Percentiles rank a stretch among this genome's conserved stretches.
Evolutionary conservation across 2,888 invertebrate species (phyloP).

Genomic region (Apamea crenata): DNA sequence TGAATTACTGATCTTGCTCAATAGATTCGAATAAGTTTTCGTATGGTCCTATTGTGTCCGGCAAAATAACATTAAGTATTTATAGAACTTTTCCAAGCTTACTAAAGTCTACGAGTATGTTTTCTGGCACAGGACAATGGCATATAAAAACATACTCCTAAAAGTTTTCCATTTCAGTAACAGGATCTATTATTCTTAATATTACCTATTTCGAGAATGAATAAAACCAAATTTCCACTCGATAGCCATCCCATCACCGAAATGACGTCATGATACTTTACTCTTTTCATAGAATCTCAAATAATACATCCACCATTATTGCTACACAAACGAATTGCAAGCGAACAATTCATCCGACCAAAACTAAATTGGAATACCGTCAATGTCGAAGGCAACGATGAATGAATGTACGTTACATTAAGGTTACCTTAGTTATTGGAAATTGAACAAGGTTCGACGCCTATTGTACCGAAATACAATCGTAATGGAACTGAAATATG

Average conservation of each 20-base stretch:
- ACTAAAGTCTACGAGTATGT: neutral
- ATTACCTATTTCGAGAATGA: conserved; percentile 7
- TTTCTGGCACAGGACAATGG: neutral
- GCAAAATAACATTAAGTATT: conserved; percentile 4
- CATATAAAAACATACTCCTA: neutral
- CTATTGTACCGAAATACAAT: conserved; percentile 71
- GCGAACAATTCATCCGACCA: conserved; percentile 55
- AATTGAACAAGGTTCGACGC: conserved; percentile 67
- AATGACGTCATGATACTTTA: conserved; percentile 53
- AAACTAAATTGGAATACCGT: conserved; percentile 63
- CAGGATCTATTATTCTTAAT: neutral
- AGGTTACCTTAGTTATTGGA: conserved; percentile 67
- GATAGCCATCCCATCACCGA: conserved; percentile 28
- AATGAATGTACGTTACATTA: conserved; percentile 63
- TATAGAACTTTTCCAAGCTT: neutral
- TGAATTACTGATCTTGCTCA: conserved; percentile 8
- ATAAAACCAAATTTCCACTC: conserved; percentile 23
- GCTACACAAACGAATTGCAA: conserved; percentile 56
- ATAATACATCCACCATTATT: conserved; percentile 57
- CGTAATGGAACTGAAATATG: conserved; percentile 67
- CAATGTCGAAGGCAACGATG: conserved; percentile 57
- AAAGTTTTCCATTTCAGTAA: conserved; percentile 12
- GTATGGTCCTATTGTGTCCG: neutral
- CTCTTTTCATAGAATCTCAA: conserved; percentile 48
- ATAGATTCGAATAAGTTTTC: conserved; percentile 17